Conservation (phyloP, 2,888 invertebrate genomes). For the Cantharis rufa region DNA sequence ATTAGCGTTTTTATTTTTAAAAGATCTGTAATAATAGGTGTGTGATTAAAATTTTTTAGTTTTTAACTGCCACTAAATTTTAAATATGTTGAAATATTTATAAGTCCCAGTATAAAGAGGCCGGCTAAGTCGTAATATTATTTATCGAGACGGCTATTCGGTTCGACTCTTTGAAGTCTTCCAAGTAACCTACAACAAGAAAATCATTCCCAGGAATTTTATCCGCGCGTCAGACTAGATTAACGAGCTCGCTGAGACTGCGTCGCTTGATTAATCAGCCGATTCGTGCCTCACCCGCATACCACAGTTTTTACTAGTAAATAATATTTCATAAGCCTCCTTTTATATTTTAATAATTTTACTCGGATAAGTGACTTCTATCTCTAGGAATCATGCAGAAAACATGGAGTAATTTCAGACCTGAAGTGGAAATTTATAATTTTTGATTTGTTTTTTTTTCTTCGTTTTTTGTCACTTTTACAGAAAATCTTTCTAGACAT, state of each 20-base stretch:
- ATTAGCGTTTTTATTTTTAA: neutral
- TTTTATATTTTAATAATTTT: neutral
- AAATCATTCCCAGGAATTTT: no score
- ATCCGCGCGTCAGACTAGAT: neutral
- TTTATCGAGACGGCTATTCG: neutral
- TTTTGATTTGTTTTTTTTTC: no score
- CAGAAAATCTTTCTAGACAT: no score
- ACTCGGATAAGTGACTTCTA: neutral
- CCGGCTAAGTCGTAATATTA: neutral
- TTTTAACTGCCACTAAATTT: neutral
- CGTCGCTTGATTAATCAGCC: neutral
- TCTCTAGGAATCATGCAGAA: no score
- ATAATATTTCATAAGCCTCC: neutral
- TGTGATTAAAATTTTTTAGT: neutral
- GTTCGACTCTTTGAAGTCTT: neutral
- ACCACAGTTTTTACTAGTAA: neutral
- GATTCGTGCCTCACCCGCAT: neutral
- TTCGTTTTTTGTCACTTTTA: no score
- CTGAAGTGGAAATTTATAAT: no score
- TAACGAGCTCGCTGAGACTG: neutral
- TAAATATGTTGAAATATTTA: neutral
- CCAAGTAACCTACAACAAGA: neutral
- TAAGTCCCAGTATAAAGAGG: neutral
- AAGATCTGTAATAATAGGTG: neutral
- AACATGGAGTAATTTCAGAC: no score